Base-by-base conservation (phyloP, 2,888 invertebrate species). In the Cheilosia vernalis region DNA sequence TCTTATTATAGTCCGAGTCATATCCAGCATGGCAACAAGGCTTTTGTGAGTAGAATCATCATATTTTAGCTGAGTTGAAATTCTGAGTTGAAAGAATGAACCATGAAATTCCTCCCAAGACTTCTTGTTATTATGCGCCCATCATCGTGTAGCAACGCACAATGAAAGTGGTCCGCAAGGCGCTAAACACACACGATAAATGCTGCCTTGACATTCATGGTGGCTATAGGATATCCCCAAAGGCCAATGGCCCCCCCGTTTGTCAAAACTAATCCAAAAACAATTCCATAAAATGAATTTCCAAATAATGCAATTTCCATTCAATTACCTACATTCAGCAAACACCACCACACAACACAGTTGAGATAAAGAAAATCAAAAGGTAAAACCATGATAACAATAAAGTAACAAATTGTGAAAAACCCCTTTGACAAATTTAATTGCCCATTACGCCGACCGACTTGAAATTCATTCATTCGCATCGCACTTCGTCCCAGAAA, bases 381-480 rank as follows among this genome's bases (percentile, higher is more conserved):
- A 80, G 67, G 67, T 67, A 79, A 72, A 67, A 67, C 78, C 70
- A 79, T 19, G 30, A 64, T 40, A 63, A 69, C 53, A 72, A 70
- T 58, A 69, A 73, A 73, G 67, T 10, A 84, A 69, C 37, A 67
- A 76, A 72, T 76, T 72, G 66, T 10, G 66, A 67, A 70, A 74
- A 60, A 66, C 60, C 72, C 49, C 81, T 85, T 85, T 81, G 85
- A 85, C 85, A 85, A 81, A 81, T 85, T 85, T 81, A 85, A 85
- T 85, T 85, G 85, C 85, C 85, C 85, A 85, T 85, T 85, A 85
- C 49, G 55, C 21, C 81, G 55, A 80, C 76, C 81, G 73, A 85
- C 85, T 85, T 72, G 67, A 70, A 81, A 85, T 49, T 81, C 81
- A 81, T 85, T 85, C 85, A 85, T 85, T 85, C 85, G 70, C 66